Evolutionary conservation across 2,888 invertebrate genomes (phyloP).

Genomic region (Metellina segmentata): DNA sequence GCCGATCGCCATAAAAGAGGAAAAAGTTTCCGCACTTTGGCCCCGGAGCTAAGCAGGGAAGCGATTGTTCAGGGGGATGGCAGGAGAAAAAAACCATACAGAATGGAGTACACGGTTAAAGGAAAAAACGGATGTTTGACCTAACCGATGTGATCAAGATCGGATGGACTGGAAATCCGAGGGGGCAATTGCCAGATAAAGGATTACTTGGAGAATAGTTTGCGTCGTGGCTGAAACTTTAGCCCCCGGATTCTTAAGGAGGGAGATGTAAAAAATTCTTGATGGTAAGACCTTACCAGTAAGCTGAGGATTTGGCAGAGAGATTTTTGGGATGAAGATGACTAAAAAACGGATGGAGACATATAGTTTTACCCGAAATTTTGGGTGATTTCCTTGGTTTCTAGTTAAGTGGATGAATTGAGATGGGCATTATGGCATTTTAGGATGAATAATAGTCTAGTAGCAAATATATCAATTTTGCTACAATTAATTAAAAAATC

Average conservation of each 20-base stretch:
- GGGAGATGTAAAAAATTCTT: not conserved
- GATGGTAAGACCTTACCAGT: not conserved
- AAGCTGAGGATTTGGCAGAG: constrained; percentile 48
- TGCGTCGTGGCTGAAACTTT: constrained; percentile 32
- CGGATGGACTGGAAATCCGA: constrained; percentile 39
- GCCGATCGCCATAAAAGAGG: constrained; percentile 9
- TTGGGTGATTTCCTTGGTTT: not conserved
- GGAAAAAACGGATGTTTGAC: constrained; percentile 35
- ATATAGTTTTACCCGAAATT: not conserved
- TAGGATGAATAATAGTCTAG: no score
- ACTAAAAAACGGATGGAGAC: not conserved
- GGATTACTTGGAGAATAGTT: constrained; percentile 39
- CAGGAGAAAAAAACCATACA: not conserved
- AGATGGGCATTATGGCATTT: not conserved
- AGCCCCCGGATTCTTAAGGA: constrained; percentile 9
- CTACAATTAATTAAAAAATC: no score
- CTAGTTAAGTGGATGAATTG: not conserved
- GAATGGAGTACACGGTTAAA: not conserved
- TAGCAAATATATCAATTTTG: no score
- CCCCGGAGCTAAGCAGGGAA: not conserved
- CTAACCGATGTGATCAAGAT: constrained; percentile 40
- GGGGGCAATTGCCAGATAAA: constrained; percentile 54
- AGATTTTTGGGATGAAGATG: constrained; percentile 52
- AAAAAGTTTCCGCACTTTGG: not conserved
- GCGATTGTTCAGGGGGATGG: not conserved